phyloP scores from a whole-genome alignment of 1,140 invertebrate genomes.

The Sitophilus oryzae region DNA sequence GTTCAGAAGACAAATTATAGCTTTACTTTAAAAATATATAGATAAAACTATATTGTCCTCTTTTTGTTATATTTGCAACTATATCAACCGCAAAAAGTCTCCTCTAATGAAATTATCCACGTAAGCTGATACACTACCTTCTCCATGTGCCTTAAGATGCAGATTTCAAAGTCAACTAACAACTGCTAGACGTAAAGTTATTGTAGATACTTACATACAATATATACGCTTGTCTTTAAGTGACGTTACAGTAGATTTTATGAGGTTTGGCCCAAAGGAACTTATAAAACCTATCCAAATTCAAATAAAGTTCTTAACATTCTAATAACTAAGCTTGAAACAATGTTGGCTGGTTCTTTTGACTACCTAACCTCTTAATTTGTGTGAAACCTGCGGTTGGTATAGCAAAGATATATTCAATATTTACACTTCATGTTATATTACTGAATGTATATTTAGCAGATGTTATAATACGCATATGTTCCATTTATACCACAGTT shows the following conservation, averaged over 20 bases:
- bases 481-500: constrained; percentile 3
- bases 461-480: constrained; percentile 8
- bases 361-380: too few relatives aligned
- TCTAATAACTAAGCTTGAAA: too few relatives aligned
- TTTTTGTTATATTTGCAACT: neutral
- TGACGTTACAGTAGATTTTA: neutral
- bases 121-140: neutral
- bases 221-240: neutral
- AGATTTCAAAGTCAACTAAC: constrained; percentile 2
- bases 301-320: too few relatives aligned
- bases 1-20: constrained; percentile 6
- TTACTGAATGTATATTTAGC: constrained; percentile 16
- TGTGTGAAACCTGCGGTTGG: neutral
- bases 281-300: too few relatives aligned
- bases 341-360: too few relatives aligned
- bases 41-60: neutral
- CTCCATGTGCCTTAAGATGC: constrained; percentile 11
- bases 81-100: neutral
- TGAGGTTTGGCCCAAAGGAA: too few relatives aligned
- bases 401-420: neutral
- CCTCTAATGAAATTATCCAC: neutral
- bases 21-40: constrained; percentile 4
- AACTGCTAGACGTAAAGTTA: neutral
- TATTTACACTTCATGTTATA: constrained; percentile 11
- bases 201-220: neutral